phyloP scores from a whole-genome alignment of 1,140 invertebrate species.

The Trachymyrmex cornetzi region DNA sequence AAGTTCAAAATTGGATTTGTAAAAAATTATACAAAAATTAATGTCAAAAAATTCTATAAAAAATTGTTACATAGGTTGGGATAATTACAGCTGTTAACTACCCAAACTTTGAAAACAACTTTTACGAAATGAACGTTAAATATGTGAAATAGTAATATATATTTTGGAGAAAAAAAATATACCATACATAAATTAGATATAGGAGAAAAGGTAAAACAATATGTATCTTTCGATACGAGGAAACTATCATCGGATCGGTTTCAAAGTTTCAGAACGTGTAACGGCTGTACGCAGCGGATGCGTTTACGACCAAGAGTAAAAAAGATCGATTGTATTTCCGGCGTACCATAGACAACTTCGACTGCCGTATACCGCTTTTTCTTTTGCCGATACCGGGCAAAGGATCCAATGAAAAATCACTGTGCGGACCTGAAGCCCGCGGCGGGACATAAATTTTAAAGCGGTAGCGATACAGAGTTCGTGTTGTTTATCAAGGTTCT shows the following conservation, averaged over 20 bases:
- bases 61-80: neutral
- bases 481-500: constrained; percentile 79
- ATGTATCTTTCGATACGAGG: neutral
- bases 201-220: neutral
- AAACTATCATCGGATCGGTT: constrained; percentile 29
- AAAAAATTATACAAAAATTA: neutral
- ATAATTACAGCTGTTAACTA: neutral
- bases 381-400: constrained; percentile 38
- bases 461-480: constrained; percentile 71
- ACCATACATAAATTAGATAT: neutral
- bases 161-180: neutral
- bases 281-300: constrained; percentile 31
- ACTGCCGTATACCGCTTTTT: constrained; percentile 60
- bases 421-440: constrained; percentile 64
- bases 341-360: constrained; percentile 27
- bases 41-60: neutral
- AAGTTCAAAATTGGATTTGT: neutral
- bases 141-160: neutral
- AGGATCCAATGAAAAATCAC: constrained; percentile 79
- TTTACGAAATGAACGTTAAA: neutral
- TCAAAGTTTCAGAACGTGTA: constrained; percentile 1
- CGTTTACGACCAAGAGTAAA: constrained; percentile 46
- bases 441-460: constrained; percentile 78
- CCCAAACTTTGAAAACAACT: neutral
- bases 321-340: constrained; percentile 36